Base-by-base conservation (phyloP, 2,797 vertebrate species). In the Lerista edwardsae region DNA sequence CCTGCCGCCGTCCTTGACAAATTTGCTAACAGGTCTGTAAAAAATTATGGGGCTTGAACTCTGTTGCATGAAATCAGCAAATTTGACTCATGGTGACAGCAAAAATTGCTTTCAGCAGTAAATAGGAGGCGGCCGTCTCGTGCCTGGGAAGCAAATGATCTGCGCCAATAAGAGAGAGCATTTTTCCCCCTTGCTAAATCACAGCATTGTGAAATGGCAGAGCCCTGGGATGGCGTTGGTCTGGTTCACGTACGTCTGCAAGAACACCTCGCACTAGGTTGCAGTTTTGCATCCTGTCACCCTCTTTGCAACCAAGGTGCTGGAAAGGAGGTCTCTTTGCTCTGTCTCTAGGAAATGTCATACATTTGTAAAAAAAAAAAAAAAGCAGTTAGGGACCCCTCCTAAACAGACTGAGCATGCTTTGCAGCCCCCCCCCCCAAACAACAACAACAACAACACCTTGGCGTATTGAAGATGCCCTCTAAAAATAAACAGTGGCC, bases 31-130 rank as follows among this genome's bases (percentile, higher is more conserved):
- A 29, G 62, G 44, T 57, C 72, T 75, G 71, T 29, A 55, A 55
- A 75, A 47, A 73, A 47, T 47, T 31, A 82, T 75, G 31, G 59
- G 31, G 41, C 68, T n/a, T 61, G 55, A 72, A 72, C 57, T 81
- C 79, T 2, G 5, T 31, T 23, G 55, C 59, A 39, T 65, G 80
- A 82, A 64, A 82, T 51, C 71, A 74, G 47, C 71, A 74, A 47
- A 74, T 82, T 73, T 82, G 72, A 74, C 39, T 82, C 71, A 82
- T 25, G 80, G 59, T 41, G 59, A 65, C 80, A 75, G 59, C 72
- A 82, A 41, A 75, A 75, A 75, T 75, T 65, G 61, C 72, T 82
- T 82, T 75, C 25, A 15, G 80, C n/a, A 65, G 72, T 82, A 65
- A 82, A 82, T 65, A 21, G 72, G 80, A 82, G 2, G 25, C 1